Percentiles rank a stretch among this genome's conserved stretches.
Evolutionary conservation across 2,797 vertebrate species (phyloP).

Genomic region (Zalophus californianus): DNA sequence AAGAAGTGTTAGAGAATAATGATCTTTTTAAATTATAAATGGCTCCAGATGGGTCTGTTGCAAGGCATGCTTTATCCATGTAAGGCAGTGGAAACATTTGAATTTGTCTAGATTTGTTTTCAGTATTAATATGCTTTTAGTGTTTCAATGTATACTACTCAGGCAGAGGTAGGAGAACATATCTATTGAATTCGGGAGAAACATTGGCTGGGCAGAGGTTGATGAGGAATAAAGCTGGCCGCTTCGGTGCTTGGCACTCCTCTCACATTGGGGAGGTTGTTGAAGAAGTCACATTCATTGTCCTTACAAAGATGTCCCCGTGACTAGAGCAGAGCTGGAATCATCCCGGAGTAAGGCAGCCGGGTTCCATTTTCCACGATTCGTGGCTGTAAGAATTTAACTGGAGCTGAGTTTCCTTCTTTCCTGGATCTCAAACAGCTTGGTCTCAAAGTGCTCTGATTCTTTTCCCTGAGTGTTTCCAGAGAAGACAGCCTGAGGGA

Average conservation of each 20-base stretch:
- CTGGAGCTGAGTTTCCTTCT: constrained; percentile 45
- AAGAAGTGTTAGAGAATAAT: neutral
- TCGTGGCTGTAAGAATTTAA: neutral
- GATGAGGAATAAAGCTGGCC: neutral
- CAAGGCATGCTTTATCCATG: neutral
- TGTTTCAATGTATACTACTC: neutral
- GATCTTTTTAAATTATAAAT: neutral
- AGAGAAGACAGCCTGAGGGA: constrained; percentile 80
- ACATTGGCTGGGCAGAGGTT: neutral
- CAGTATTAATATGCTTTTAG: neutral
- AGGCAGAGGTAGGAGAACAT: neutral
- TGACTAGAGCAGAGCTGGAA: neutral
- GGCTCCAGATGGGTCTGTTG: neutral
- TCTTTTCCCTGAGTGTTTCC: constrained; percentile 75
- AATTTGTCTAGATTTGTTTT: neutral
- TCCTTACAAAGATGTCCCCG: neutral
- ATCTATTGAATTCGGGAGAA: neutral
- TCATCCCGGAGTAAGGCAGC: neutral
- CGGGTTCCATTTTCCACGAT: neutral
- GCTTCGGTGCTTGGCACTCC: rapidly evolving
- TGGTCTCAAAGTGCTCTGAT: constrained; percentile 29
- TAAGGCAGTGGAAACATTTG: neutral
- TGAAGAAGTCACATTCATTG: neutral
- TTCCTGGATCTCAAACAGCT: constrained; percentile 77
- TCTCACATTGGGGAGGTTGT: rapidly evolving